Percentiles rank a stretch among this genome's conserved stretches.
These are phyloP conservation scores for Panthera leo DNA, from an alignment of 2,113 vertebrate species.

Conservation along the genomic window DNA sequence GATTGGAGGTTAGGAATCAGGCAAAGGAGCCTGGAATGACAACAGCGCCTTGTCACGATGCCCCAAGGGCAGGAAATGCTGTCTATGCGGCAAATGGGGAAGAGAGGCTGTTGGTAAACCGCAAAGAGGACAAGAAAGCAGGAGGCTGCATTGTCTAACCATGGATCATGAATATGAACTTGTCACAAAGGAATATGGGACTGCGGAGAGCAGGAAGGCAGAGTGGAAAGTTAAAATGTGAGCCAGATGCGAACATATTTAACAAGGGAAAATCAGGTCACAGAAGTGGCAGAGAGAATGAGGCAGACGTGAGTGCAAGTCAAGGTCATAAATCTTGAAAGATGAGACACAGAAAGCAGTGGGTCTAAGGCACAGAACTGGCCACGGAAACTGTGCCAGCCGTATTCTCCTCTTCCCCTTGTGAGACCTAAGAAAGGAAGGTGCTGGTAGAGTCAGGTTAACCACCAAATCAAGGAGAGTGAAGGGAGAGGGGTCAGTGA, in stretches of 20 bases:
- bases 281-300: neutral
- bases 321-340: neutral
- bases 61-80: neutral
- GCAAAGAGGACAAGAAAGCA: neutral
- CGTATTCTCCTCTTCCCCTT: neutral
- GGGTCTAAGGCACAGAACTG: neutral
- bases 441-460: neutral
- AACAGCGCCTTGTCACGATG: neutral
- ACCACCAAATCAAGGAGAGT: neutral
- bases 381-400: neutral
- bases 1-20: neutral
- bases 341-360: accelerated
- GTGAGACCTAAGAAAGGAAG: neutral
- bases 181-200: neutral
- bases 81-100: accelerated
- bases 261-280: neutral
- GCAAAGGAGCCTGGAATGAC: neutral
- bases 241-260: neutral
- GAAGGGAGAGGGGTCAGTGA: neutral
- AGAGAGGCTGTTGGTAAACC: neutral
- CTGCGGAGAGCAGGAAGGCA: neutral
- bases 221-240: neutral
- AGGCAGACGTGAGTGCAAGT: neutral
- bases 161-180: neutral
- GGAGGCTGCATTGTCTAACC: neutral